phyloP scores from a whole-genome alignment of 2,113 vertebrate genomes.

The Cyanoderma ruficeps region DNA sequence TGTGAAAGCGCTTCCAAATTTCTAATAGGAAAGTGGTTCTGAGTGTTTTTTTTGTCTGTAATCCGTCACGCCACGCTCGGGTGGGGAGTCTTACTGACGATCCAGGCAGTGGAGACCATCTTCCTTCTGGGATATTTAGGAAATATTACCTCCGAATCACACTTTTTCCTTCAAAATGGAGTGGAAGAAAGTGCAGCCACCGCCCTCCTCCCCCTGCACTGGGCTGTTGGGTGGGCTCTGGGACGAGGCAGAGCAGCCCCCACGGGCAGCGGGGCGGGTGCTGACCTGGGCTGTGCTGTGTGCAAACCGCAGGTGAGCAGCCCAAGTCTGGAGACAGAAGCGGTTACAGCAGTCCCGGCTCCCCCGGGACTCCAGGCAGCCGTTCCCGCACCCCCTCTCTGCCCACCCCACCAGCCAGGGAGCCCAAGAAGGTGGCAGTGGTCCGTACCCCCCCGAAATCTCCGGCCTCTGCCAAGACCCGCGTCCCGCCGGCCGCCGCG shows the following conservation, averaged over 20 bases:
- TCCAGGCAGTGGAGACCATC: not conserved
- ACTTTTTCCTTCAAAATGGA: not conserved
- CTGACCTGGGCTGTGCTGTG: not conserved
- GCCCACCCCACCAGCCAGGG: conserved; percentile 83
- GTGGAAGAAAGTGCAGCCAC: not conserved
- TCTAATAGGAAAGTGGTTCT: not conserved
- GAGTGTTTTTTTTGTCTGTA: not conserved
- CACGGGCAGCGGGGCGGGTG: not conserved
- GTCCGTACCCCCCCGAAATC: conserved; percentile 95
- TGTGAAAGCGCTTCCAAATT: not conserved
- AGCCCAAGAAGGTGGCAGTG: conserved; percentile 93
- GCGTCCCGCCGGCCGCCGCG: conserved; percentile 76
- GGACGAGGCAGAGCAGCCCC: not conserved
- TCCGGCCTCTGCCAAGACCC: conserved; percentile 88
- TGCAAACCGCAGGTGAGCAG: conserved; percentile 72
- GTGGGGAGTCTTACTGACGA: not conserved
- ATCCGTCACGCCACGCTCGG: accelerated
- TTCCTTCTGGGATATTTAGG: not conserved
- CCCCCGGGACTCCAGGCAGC: conserved; percentile 89
- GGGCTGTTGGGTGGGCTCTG: not conserved
- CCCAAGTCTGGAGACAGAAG: conserved; percentile 85
- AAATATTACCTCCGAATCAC: not conserved
- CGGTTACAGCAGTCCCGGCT: conserved; percentile 93
- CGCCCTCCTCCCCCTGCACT: not conserved
- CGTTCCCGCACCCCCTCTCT: conserved; percentile 84